Evolutionary conservation across 2,113 vertebrate species (phyloP), one percentile per base, ranked within the genome.

Genomic region (Pyxicephalus adspersus): DNA sequence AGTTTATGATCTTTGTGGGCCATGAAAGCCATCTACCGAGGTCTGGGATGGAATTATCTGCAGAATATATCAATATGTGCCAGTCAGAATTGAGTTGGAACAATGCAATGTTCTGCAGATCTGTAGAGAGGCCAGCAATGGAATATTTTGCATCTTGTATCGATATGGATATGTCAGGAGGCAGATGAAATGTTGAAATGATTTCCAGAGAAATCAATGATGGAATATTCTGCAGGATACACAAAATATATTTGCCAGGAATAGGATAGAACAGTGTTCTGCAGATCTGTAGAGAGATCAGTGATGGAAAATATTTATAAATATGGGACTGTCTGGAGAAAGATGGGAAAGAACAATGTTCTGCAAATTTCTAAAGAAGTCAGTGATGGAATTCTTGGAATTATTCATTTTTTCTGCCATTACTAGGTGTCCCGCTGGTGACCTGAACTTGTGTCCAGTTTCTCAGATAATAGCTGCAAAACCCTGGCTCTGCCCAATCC

Each of bases 401-500:
- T 4, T 9, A 38, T 38, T 34, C 6, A 13, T 45, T 13, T 45
- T 8, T 45, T 6, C 20, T 4, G 4, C 64, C n/a, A 29, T 15
- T 20, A 28, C 64, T 45, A 4, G 26, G 63, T 63, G 60, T 15
- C 60, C 60, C 22, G 34, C 9, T 28, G 25, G 28, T 25, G 83
- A 83, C 76, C 89, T 84, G 60, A 6, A 26, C n/a, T 22, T 52
- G 26, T 20, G 2, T 31, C 18, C n/a, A 25, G 3, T 71, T 31
- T 67, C 64, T 73, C 0, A 28, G 70, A 28, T 61, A 2, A 0
- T 65, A 5, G 0, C 55, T 86, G 19, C 28, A 86, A 86, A 86
- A 13, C 38, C 38, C 38, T 9, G 9, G 6, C 38, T 13, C 38
- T 83, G 83, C 34, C 83, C 83, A 13, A 63, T 83, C 70, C 38